These are phyloP conservation scores for Recurvirostra avosetta DNA, from an alignment of 2,113 vertebrate genomes.

Conservation along the genomic window DNA sequence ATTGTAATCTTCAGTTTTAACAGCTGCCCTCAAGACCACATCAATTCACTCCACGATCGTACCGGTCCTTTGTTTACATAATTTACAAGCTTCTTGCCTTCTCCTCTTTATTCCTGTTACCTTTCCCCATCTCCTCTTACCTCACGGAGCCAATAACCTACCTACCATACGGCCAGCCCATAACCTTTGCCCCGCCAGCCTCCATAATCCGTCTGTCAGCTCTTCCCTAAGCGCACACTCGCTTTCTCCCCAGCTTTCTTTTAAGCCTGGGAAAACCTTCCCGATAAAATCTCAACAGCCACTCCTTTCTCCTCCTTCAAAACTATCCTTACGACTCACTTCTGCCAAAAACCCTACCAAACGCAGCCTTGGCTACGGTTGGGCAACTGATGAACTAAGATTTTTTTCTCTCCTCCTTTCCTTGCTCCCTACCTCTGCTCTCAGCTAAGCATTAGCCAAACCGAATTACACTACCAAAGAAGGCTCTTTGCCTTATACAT, in stretches of 20 bases:
- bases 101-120: conserved; percentile 9
- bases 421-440: not conserved
- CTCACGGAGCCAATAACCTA: not conserved
- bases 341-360: not conserved
- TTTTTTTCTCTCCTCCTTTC: not conserved
- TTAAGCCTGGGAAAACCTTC: conserved; percentile 39
- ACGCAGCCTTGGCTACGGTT: not conserved
- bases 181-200: not conserved
- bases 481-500: not conserved
- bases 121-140: conserved; percentile 34
- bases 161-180: not conserved
- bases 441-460: not conserved
- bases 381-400: not conserved
- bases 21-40: not conserved
- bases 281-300: conserved; percentile 23
- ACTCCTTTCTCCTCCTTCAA: conserved; percentile 28
- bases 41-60: not conserved
- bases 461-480: not conserved
- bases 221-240: not conserved
- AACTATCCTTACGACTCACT: not conserved
- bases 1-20: not conserved
- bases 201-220: not conserved
- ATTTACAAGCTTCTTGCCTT: conserved; percentile 30
- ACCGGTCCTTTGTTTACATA: not conserved
- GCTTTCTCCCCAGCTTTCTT: not conserved